phyloP scores from a whole-genome alignment of 1,140 invertebrate genomes.

The Brachionus calyciflorus region DNA sequence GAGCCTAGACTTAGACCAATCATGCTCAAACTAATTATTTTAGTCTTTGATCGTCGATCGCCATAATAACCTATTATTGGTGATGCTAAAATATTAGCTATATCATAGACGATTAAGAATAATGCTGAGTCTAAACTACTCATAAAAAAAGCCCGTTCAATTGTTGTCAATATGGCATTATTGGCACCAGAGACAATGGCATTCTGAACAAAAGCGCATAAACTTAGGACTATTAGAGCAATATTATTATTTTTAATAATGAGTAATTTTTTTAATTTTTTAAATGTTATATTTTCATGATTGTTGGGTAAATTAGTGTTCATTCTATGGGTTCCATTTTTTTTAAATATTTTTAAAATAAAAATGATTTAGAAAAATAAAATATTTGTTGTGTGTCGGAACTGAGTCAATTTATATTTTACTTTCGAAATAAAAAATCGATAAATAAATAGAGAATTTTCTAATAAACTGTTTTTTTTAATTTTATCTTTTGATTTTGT shows the following conservation, averaged over 20 bases:
- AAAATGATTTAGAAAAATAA: too few species aligned
- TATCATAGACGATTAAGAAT: constrained; percentile 16
- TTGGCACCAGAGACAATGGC: constrained; percentile 33
- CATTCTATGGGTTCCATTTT: too few species aligned
- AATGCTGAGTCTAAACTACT: neutral
- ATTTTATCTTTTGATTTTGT: too few species aligned
- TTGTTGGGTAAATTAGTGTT: too few species aligned
- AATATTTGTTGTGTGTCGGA: too few species aligned
- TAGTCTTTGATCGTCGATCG: neutral
- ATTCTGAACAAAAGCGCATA: constrained; percentile 9
- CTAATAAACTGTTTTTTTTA: too few species aligned
- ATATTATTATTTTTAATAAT: constrained; percentile 37
- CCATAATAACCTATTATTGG: constrained; percentile 44
- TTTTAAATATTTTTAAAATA: too few species aligned
- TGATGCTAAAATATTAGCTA: constrained; percentile 4
- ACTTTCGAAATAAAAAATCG: too few species aligned
- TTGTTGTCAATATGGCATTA: constrained; percentile 31
- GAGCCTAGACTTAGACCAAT: constrained; percentile 22
- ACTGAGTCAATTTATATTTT: too few species aligned
- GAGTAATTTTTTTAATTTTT: neutral
- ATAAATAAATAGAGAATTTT: too few species aligned
- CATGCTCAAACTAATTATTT: constrained; percentile 19
- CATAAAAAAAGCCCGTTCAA: constrained; percentile 14
- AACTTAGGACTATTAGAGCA: neutral
- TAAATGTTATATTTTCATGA: neutral